Conservation (phyloP, 1,140 invertebrate species). For the Calephelis nemesis region DNA sequence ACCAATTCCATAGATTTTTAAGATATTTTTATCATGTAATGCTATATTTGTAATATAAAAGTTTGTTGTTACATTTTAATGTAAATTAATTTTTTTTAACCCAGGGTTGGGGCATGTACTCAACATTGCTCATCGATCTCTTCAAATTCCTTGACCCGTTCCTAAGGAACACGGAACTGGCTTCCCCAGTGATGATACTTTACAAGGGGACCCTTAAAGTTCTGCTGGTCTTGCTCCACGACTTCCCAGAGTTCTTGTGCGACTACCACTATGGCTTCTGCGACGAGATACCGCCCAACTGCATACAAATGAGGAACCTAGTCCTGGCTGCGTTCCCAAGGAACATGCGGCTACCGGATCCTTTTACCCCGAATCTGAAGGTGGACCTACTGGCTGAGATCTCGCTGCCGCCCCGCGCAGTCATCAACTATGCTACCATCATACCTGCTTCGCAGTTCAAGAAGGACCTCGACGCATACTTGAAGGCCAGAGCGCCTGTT, state of each 20-base stretch:
- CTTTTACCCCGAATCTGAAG: slow-evolving; percentile 98
- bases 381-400: slow-evolving; percentile 96
- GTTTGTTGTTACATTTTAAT: not conserved
- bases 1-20: too few relatives aligned
- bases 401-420: slow-evolving; percentile 90
- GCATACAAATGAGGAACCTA: slow-evolving; percentile 99
- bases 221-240: slow-evolving; percentile 96
- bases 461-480: slow-evolving; percentile 97
- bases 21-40: too few relatives aligned
- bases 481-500: slow-evolving; percentile 96
- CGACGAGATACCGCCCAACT: slow-evolving; percentile 99
- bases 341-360: slow-evolving; percentile 98
- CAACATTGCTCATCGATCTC: slow-evolving; percentile 95
- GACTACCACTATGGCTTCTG: slow-evolving; percentile 99
- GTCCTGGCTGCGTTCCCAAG: slow-evolving; percentile 98
- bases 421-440: slow-evolving; percentile 92
- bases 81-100: slow-evolving; percentile 25
- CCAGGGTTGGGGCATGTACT: slow-evolving; percentile 91
- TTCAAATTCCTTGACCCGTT: slow-evolving; percentile 99
- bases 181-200: slow-evolving; percentile 93
- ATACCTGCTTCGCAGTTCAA: slow-evolving; percentile 94
- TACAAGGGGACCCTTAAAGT: slow-evolving; percentile 98
- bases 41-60: too few relatives aligned
- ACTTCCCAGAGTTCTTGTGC: slow-evolving; percentile 99
- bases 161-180: slow-evolving; percentile 96